phyloP scores from a whole-genome alignment of 2,797 vertebrate species.

The Buceros bicornis region DNA sequence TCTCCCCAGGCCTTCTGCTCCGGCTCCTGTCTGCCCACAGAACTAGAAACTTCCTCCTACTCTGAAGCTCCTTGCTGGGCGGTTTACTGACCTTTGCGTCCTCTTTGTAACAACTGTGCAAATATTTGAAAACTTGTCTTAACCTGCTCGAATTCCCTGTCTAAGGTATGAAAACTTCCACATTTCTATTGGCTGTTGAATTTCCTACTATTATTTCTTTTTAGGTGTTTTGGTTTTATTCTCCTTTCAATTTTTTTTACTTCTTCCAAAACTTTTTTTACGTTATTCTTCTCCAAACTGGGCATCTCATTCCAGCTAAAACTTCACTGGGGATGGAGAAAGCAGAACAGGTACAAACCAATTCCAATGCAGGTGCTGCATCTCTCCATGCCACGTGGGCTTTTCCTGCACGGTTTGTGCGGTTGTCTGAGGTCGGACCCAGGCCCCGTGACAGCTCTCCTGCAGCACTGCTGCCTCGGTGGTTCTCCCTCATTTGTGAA shows the following conservation, averaged over 20 bases:
- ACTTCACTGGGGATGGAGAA: fast-evolving
- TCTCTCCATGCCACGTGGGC: not conserved
- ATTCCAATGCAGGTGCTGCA: not conserved
- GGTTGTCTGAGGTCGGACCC: not conserved
- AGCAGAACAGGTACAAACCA: not conserved
- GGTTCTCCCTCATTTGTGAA: not conserved
- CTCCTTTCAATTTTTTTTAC: not conserved
- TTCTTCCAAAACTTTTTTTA: not conserved
- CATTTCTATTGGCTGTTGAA: fast-evolving
- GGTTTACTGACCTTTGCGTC: not conserved
- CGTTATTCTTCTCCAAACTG: not conserved
- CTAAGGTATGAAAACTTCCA: not conserved
- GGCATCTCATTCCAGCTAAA: not conserved
- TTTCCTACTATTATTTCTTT: not conserved
- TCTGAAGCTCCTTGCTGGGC: not conserved
- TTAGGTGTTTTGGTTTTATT: not conserved
- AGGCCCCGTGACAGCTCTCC: not conserved
- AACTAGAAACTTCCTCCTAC: not conserved
- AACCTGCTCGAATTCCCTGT: not conserved
- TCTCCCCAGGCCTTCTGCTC: not conserved
- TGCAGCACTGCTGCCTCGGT: not conserved
- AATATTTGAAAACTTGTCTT: not conserved
- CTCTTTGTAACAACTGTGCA: not conserved
- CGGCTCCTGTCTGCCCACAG: not conserved
- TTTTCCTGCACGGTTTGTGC: not conserved